Conservation (phyloP, 2,888 invertebrate species). For the Ophioninae sp. region DNA sequence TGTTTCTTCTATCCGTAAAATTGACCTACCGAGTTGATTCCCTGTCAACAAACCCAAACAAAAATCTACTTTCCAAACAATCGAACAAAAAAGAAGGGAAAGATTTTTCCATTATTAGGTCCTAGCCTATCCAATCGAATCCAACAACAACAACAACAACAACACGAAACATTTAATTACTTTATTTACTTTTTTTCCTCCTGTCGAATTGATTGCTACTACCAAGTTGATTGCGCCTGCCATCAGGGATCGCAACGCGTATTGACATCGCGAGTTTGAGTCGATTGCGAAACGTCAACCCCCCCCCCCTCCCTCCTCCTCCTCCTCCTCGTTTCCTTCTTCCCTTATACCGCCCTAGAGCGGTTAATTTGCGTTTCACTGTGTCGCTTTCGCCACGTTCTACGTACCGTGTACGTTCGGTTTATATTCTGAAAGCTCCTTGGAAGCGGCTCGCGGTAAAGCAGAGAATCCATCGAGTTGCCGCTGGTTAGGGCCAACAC, state of each 20-base stretch:
- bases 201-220: not conserved
- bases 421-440: conserved; percentile 44
- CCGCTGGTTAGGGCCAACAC: conserved; percentile 72
- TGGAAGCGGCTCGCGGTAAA: conserved; percentile 30
- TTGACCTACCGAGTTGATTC: too few relatives aligned
- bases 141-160: too few relatives aligned
- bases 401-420: conserved; percentile 25
- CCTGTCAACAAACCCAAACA: too few relatives aligned
- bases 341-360: too few relatives aligned
- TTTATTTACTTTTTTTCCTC: not conserved
- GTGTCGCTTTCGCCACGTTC: conserved; percentile 2
- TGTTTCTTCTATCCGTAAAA: too few relatives aligned
- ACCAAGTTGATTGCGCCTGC: not conserved
- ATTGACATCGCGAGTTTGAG: not conserved
- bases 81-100: too few relatives aligned
- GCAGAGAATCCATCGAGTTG: conserved; percentile 62
- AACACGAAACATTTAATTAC: too few relatives aligned
- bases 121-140: too few relatives aligned
- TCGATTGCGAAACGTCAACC: conserved; percentile 5
- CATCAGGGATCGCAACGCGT: not conserved
- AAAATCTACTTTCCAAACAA: too few relatives aligned
- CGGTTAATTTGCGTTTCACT: not conserved
- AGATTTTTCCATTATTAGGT: too few relatives aligned
- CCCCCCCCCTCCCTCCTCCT: not conserved
- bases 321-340: too few relatives aligned